A percentile compares a stretch with the other conserved stretches of the same genome.
Evolutionary conservation across 1,140 invertebrate species (phyloP).

Genomic region (Zaprionus inermis): DNA sequence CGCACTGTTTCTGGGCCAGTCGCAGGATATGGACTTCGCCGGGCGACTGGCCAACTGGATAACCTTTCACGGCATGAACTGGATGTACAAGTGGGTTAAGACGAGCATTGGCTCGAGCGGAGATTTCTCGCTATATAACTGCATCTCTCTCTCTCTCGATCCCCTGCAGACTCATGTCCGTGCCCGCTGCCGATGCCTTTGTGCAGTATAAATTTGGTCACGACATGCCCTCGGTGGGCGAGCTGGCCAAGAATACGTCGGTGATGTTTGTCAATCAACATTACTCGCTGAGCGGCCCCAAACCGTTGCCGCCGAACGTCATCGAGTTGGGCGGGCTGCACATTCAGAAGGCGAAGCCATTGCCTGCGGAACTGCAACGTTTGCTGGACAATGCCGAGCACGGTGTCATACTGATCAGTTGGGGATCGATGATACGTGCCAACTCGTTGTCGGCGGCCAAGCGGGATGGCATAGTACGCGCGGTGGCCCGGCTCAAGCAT

Average conservation of each 20-base stretch:
- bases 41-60: constrained; percentile 84
- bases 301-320: constrained; percentile 86
- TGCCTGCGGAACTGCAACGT: constrained; percentile 87
- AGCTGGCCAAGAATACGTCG: constrained; percentile 86
- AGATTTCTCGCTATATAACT: neutral
- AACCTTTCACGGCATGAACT: constrained; percentile 61
- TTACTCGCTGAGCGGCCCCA: constrained; percentile 86
- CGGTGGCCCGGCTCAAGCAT: constrained; percentile 87
- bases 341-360: constrained; percentile 85
- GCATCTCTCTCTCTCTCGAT: neutral
- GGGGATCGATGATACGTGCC: constrained; percentile 88
- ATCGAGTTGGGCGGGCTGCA: constrained; percentile 89
- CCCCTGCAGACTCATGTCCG: constrained; percentile 41
- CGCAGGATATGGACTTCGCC: constrained; percentile 85
- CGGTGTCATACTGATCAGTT: constrained; percentile 89
- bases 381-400: constrained; percentile 88
- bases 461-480: constrained; percentile 86
- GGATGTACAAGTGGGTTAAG: constrained; percentile 69
- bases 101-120: neutral
- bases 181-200: constrained; percentile 64
- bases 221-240: constrained; percentile 86
- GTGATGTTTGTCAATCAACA: constrained; percentile 88
- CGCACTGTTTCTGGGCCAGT: constrained; percentile 85
- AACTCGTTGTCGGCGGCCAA: constrained; percentile 86
- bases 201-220: constrained; percentile 84